Percentiles rank a stretch among this genome's conserved stretches.
These are phyloP conservation scores for Intellagama lesueurii DNA, from an alignment of 2,797 vertebrate species.

Conservation along the genomic window DNA sequence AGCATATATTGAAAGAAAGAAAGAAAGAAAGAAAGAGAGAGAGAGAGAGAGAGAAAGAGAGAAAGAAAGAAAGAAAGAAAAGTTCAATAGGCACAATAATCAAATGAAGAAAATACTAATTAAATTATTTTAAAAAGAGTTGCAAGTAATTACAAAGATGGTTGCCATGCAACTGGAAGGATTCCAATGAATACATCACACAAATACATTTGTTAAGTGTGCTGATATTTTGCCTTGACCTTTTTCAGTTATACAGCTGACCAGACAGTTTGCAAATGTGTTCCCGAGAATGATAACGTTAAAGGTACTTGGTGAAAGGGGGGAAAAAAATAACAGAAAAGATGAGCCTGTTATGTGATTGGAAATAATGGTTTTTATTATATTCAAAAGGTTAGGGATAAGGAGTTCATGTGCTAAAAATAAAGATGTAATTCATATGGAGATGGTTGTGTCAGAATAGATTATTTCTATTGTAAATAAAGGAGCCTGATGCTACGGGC, in stretches of 20 bases:
- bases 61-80: slow-evolving; percentile 35
- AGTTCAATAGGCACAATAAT: slow-evolving; percentile 70
- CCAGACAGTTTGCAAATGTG: slow-evolving; percentile 61
- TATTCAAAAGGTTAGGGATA: slow-evolving; percentile 61
- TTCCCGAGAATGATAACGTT: slow-evolving; percentile 61
- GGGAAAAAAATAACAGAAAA: neutral
- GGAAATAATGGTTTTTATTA: slow-evolving; percentile 59
- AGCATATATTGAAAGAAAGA: neutral
- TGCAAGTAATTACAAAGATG: slow-evolving; percentile 74
- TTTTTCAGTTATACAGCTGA: slow-evolving; percentile 74
- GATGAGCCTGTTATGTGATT: slow-evolving; percentile 40
- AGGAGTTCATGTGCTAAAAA: slow-evolving; percentile 57
- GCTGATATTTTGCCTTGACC: slow-evolving; percentile 75
- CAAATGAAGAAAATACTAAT: slow-evolving; percentile 79
- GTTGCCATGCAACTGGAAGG: slow-evolving; percentile 73
- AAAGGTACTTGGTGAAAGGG: slow-evolving; percentile 47
- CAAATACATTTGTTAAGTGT: slow-evolving; percentile 73
- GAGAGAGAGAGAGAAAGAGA: neutral
- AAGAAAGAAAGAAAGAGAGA: slow-evolving; percentile 51
- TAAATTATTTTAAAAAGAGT: slow-evolving; percentile 79
- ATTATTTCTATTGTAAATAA: slow-evolving; percentile 40
- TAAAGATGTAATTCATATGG: slow-evolving; percentile 25
- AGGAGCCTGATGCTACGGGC: slow-evolving; percentile 12
- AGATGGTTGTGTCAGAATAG: slow-evolving; percentile 24
- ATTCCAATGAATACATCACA: slow-evolving; percentile 64